Percentiles rank a stretch among this genome's conserved stretches.
Evolutionary conservation across 53 echinoderm and acorn worm species (phyloP).

Genomic region (Stichopus horrens): DNA sequence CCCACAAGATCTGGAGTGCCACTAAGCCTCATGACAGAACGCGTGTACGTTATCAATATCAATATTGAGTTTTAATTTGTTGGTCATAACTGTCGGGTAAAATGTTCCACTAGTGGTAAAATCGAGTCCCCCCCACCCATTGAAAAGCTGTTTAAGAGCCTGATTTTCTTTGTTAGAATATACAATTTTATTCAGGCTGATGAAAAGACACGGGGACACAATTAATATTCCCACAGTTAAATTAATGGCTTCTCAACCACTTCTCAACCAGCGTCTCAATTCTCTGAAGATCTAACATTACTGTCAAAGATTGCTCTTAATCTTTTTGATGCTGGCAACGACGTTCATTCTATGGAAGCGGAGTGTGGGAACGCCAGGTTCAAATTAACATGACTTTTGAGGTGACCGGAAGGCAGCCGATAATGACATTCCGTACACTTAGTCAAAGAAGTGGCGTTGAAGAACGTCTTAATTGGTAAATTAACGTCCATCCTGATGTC

Average conservation of each 20-base stretch:
- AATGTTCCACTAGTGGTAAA: no score
- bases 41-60: no score
- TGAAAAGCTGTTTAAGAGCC: constrained; percentile 52
- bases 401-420: constrained; percentile 62
- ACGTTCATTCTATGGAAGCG: constrained; percentile 53
- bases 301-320: constrained; percentile 47
- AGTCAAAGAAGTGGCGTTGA: constrained; percentile 68
- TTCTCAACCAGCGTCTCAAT: no score
- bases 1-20: no score
- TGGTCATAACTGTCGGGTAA: no score
- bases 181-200: constrained; percentile 76
- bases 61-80: no score
- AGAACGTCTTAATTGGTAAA: constrained; percentile 34
- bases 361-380: constrained; percentile 61
- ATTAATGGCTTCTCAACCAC: constrained; percentile 53
- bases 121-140: background rate
- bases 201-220: constrained; percentile 56
- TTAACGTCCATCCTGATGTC: constrained; percentile 54
- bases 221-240: constrained; percentile 30
- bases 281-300: constrained; percentile 19
- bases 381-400: constrained; percentile 64
- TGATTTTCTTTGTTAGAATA: constrained; percentile 76
- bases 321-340: constrained; percentile 56
- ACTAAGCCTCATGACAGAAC: no score
- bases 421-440: constrained; percentile 56